Evolutionary conservation across 2,797 vertebrate species (phyloP).

Genomic region (Pangasius krempfi): DNA sequence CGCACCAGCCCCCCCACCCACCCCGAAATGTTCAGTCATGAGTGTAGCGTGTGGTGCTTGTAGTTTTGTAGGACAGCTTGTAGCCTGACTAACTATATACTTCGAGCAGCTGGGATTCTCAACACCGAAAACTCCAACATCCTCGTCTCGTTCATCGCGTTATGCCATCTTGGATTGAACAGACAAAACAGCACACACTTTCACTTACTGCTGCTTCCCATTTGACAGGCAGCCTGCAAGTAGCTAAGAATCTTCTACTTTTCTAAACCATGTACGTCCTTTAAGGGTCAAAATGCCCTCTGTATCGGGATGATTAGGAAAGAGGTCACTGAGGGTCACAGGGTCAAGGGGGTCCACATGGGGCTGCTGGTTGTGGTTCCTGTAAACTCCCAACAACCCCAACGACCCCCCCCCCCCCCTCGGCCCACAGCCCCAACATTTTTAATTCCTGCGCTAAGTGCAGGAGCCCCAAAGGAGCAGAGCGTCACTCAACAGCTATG

Average conservation of each 20-base stretch:
- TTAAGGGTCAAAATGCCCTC: not conserved
- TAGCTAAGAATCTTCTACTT: not conserved
- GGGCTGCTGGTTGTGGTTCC: not conserved
- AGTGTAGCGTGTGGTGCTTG: not conserved
- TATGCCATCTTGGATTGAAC: not conserved
- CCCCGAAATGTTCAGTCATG: not conserved
- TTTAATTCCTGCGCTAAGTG: constrained; percentile 17
- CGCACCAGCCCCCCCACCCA: too few relatives aligned
- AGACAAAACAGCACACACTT: not conserved
- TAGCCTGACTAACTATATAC: not conserved
- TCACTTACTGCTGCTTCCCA: not conserved
- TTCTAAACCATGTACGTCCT: not conserved
- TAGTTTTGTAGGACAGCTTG: not conserved
- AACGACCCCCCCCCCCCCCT: not conserved
- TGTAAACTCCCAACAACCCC: not conserved
- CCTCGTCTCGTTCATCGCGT: not conserved
- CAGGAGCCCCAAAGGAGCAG: constrained; percentile 11
- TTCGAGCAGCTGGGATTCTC: not conserved
- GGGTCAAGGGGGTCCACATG: not conserved
- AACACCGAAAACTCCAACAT: not conserved
- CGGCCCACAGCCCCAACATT: not conserved
- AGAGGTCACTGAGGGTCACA: not conserved
- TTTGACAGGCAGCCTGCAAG: not conserved
- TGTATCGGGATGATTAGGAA: not conserved
- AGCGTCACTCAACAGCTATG: constrained; percentile 13